Evolutionary conservation across 2,888 invertebrate genomes (phyloP).

Genomic region (Caenorhabditis sulstoni): DNA sequence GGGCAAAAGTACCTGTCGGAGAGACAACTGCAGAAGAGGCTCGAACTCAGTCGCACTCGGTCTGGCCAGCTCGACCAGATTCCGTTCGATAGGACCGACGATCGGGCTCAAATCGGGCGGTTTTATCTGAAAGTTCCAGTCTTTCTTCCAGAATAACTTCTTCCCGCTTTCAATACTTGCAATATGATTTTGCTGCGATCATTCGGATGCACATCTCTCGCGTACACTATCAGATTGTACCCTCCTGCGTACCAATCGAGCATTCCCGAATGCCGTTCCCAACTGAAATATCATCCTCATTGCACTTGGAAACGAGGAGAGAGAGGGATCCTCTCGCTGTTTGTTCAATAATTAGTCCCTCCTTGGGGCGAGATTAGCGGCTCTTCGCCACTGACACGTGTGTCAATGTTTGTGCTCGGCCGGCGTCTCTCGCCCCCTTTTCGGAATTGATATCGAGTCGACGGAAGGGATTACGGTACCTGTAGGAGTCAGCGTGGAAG

Average conservation of each 20-base stretch:
- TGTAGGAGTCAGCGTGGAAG: constrained; percentile 66
- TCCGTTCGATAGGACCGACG: constrained; percentile 40
- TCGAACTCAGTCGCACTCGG: constrained; percentile 62
- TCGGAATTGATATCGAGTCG: constrained; percentile 35
- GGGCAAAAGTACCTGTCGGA: constrained; percentile 51
- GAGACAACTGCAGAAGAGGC: constrained; percentile 60
- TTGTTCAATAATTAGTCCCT: constrained; percentile 58
- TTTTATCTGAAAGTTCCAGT: constrained; percentile 51
- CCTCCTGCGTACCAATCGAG: constrained; percentile 68
- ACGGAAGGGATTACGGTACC: constrained; percentile 57
- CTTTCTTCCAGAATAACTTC: background rate
- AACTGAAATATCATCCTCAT: constrained; percentile 54
- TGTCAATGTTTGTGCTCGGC: constrained; percentile 50
- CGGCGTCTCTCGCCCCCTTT: constrained; percentile 26
- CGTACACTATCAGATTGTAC: constrained; percentile 65
- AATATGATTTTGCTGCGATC: constrained; percentile 65
- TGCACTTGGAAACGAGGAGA: constrained; percentile 4
- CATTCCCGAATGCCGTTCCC: constrained; percentile 72
- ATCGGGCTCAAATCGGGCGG: constrained; percentile 59
- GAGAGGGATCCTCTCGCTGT: constrained; percentile 16
- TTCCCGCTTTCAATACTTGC: constrained; percentile 41
- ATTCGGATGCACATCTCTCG: constrained; percentile 66
- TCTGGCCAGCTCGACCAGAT: constrained; percentile 56
- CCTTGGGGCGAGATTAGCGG: constrained; percentile 53
- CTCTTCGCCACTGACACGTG: constrained; percentile 61